Conservation (phyloP, 2,113 vertebrate genomes). For the Motacilla alba region DNA sequence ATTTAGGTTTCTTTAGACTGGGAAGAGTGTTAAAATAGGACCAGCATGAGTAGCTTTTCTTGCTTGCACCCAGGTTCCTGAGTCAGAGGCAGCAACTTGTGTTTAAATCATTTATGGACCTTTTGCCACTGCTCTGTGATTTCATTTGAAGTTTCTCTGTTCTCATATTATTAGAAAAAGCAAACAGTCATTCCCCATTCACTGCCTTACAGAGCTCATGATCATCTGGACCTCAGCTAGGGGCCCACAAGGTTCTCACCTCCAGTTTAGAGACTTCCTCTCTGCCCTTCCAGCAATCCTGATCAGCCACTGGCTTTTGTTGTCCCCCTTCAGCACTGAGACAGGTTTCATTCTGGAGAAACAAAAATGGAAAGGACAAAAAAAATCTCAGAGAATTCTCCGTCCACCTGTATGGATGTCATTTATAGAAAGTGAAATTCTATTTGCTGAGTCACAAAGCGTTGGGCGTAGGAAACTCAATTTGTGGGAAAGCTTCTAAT, state of each 20-base stretch:
- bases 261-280: accelerated
- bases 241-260: background rate
- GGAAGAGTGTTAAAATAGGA: background rate
- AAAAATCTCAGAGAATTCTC: background rate
- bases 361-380: background rate
- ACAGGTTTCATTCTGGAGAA: background rate
- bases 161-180: background rate
- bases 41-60: background rate
- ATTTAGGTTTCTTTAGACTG: background rate
- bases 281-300: background rate
- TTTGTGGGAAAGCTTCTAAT: slow-evolving; percentile 26
- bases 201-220: accelerated
- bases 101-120: background rate
- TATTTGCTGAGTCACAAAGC: slow-evolving; percentile 13
- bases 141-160: background rate
- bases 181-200: background rate
- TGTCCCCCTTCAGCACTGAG: background rate
- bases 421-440: slow-evolving; percentile 21
- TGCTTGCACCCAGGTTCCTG: background rate
- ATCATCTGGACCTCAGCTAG: background rate
- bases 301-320: background rate
- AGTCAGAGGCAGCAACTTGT: background rate
- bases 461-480: background rate
- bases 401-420: background rate
- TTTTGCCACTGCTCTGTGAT: background rate